These are phyloP conservation scores for Mobula birostris DNA, from an alignment of 2,113 vertebrate genomes.

Conservation along the genomic window DNA sequence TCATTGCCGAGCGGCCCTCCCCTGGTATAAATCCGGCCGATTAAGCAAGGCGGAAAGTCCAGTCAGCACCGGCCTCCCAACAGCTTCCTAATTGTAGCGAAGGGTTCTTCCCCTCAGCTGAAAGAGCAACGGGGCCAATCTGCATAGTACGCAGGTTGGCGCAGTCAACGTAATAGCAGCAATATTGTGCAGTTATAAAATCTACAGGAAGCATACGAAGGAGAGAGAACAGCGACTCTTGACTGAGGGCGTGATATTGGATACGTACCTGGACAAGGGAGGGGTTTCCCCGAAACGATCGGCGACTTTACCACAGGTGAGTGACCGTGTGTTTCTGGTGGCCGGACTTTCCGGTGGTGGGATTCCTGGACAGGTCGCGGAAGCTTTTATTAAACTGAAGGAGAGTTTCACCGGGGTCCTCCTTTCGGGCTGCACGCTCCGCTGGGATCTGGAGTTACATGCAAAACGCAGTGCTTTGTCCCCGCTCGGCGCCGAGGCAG, in stretches of 20 bases:
- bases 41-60: neutral
- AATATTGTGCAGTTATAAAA: constrained; percentile 17
- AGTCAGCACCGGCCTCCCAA: neutral
- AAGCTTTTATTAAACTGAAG: neutral
- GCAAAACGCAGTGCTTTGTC: neutral
- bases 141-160: constrained; percentile 29
- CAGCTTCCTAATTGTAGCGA: neutral
- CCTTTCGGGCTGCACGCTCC: no score
- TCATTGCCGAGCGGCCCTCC: neutral
- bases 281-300: neutral
- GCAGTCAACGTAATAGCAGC: constrained; percentile 32
- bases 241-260: neutral
- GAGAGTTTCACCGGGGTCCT: no score
- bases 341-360: neutral
- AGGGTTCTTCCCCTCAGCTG: neutral
- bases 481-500: no score
- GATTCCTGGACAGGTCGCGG: neutral
- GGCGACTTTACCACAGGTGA: neutral
- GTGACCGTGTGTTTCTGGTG: neutral
- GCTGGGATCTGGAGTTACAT: neutral
- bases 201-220: neutral
- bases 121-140: neutral
- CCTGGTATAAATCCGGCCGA: neutral
- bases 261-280: neutral
- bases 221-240: neutral